These are phyloP conservation scores for Tanypteryx hageni DNA, from an alignment of 2,888 invertebrate genomes.

Conservation along the genomic window DNA sequence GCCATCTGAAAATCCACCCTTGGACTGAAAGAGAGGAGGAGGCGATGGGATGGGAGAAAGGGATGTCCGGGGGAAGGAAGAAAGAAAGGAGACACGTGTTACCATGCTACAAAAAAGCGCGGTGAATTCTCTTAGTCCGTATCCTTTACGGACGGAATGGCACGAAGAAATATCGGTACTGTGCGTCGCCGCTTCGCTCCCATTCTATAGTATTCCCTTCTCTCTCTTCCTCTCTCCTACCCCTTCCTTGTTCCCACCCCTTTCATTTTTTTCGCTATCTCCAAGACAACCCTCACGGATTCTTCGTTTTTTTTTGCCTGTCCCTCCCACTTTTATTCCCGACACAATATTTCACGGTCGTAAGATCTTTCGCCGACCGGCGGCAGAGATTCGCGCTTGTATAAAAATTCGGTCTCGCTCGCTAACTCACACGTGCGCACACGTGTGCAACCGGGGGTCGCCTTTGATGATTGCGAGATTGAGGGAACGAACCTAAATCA, in stretches of 20 bases:
- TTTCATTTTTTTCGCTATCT: too few relatives aligned
- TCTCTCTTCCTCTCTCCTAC: neutral
- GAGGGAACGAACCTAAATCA: too few relatives aligned
- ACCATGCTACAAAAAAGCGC: neutral
- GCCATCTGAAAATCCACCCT: constrained; percentile 16
- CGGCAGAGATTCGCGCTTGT: too few relatives aligned
- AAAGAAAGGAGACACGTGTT: constrained; percentile 24
- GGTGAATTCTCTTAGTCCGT: constrained; percentile 9
- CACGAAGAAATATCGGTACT: constrained; percentile 1
- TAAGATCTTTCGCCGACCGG: constrained; percentile 16
- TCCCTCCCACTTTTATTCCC: neutral
- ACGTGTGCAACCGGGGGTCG: neutral
- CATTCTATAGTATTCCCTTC: neutral
- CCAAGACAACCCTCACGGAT: neutral
- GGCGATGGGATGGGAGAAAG: neutral
- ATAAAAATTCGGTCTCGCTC: neutral
- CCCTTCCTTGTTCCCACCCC: neutral
- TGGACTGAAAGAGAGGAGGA: neutral
- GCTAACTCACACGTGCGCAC: neutral
- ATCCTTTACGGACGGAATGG: constrained; percentile 38
- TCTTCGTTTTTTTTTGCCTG: neutral
- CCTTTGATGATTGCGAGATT: too few relatives aligned
- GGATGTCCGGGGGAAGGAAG: neutral
- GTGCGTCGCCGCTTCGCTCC: neutral
- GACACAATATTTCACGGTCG: neutral